Evolutionary conservation across 2,113 vertebrate genomes (phyloP).

Genomic region (Sylvia atricapilla): DNA sequence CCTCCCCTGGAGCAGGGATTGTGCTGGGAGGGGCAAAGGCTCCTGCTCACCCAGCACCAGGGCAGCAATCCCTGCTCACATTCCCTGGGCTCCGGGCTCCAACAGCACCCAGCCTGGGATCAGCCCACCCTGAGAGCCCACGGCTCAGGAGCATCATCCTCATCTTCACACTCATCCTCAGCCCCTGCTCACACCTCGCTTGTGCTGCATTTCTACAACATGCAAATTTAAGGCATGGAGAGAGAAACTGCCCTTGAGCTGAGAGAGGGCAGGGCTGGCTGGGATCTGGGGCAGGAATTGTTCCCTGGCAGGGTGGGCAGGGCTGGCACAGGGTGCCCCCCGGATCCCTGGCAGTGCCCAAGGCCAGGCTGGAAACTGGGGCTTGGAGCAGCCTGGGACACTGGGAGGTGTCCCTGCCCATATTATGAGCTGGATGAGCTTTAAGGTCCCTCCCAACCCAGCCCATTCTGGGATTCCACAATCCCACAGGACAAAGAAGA

Average conservation of each 20-base stretch:
- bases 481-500: not conserved
- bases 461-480: too few relatives aligned
- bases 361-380: not conserved
- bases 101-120: fast-evolving
- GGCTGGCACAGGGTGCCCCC: not conserved
- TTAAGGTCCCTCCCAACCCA: not conserved
- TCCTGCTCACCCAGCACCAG: not conserved
- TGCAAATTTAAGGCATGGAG: not conserved
- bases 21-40: not conserved
- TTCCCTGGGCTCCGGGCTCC: not conserved
- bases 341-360: not conserved
- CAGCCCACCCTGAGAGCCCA: fast-evolving
- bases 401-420: not conserved
- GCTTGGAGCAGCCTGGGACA: not conserved
- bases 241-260: not conserved
- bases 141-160: fast-evolving
- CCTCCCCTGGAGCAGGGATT: not conserved
- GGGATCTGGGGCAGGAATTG: not conserved
- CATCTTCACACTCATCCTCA: not conserved
- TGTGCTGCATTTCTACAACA: not conserved
- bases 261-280: not conserved
- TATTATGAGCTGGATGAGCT: fast-evolving
- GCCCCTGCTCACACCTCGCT: not conserved
- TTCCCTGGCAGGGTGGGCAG: not conserved
- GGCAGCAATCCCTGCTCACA: not conserved